Evolutionary conservation across 2,797 vertebrate species (phyloP).

Genomic region (Argentina silus): DNA sequence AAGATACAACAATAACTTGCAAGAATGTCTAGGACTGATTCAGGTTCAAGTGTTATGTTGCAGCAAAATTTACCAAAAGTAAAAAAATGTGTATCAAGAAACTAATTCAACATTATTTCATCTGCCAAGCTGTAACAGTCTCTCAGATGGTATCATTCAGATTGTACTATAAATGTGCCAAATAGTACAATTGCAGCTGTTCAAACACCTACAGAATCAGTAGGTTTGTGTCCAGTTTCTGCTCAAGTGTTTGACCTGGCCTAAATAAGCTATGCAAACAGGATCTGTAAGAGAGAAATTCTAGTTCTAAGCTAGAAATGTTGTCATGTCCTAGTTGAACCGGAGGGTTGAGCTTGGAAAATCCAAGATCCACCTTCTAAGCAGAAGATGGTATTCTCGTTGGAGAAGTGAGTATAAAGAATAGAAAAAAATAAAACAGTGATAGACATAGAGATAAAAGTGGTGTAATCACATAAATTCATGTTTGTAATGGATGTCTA

Average conservation of each 20-base stretch:
- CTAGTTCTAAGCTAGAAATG: conserved; percentile 31
- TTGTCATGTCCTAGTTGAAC: conserved; percentile 20
- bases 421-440: neutral
- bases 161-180: no score
- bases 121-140: no score
- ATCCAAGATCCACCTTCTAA: conserved; percentile 8
- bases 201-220: conserved; percentile 36
- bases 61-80: no score
- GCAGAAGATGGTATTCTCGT: neutral
- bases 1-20: conserved; percentile 31
- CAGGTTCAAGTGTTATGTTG: neutral
- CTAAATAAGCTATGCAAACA: conserved; percentile 28
- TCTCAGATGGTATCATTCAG: no score
- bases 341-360: conserved; percentile 18
- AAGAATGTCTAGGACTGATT: neutral
- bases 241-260: conserved; percentile 13
- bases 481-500: no score
- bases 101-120: no score
- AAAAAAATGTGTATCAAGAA: no score
- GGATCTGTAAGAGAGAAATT: conserved; percentile 9
- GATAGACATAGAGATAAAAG: no score
- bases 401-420: neutral
- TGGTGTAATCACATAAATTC: no score
- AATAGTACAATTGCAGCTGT: conserved; percentile 39
- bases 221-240: conserved; percentile 29